Percentiles rank a stretch among this genome's conserved stretches.
phyloP scores from a whole-genome alignment of 2,797 vertebrate genomes.

The Peromyscus eremicus region DNA sequence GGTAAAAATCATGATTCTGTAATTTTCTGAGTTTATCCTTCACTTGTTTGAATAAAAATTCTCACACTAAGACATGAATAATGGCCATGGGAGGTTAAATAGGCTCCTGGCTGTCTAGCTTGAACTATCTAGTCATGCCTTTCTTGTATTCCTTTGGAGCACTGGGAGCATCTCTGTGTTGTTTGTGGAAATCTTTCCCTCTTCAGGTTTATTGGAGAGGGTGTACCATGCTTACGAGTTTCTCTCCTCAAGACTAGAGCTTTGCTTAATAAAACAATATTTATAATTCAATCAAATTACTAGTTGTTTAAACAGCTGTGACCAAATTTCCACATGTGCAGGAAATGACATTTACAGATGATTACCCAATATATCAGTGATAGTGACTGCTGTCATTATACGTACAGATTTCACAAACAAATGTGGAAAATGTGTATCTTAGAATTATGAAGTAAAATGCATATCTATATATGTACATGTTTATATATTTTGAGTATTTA shows the following conservation, averaged over 20 bases:
- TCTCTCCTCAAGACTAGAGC: background rate
- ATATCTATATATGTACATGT: background rate
- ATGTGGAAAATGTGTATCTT: background rate
- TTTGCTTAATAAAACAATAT: background rate
- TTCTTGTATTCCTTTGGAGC: background rate
- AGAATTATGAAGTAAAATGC: background rate
- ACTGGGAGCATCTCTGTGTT: background rate
- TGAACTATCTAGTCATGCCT: background rate
- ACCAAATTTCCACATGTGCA: background rate
- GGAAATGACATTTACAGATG: conserved; percentile 8
- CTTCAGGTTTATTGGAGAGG: background rate
- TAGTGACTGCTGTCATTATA: background rate
- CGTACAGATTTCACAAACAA: background rate
- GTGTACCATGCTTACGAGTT: background rate
- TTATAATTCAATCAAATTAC: background rate
- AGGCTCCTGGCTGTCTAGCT: background rate
- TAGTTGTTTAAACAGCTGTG: background rate
- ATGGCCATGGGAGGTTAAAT: background rate
- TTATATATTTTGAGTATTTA: background rate
- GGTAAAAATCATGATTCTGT: background rate
- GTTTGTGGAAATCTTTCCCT: background rate
- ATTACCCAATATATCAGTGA: background rate
- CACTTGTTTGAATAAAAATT: conserved; percentile 3
- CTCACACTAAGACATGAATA: background rate
- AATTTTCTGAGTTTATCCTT: background rate